These are phyloP conservation scores for Trinorchestia longiramus DNA, from an alignment of 1,140 invertebrate genomes.

Conservation along the genomic window DNA sequence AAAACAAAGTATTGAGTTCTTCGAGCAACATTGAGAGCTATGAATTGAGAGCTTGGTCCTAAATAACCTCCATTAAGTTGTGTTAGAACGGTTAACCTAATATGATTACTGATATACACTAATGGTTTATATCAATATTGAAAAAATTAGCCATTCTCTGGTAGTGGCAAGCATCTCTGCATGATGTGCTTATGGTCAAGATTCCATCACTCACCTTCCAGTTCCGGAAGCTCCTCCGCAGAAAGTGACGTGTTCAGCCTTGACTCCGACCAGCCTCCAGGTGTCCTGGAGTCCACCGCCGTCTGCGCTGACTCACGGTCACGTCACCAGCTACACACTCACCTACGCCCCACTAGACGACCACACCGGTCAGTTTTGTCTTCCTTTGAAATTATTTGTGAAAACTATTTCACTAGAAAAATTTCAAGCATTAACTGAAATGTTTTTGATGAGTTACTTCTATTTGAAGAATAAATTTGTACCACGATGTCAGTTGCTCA, in stretches of 20 bases:
- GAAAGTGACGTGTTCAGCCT: constrained; percentile 78
- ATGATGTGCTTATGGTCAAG: background rate
- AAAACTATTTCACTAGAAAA: background rate
- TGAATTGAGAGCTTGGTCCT: too few relatives aligned
- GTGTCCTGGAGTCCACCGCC: constrained; percentile 83
- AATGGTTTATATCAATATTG: background rate
- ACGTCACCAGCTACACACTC: constrained; percentile 63
- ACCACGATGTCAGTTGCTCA: too few relatives aligned
- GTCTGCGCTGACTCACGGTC: constrained; percentile 79
- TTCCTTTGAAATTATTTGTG: background rate
- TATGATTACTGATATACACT: background rate
- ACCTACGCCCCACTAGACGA: constrained; percentile 62
- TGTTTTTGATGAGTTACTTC: too few relatives aligned
- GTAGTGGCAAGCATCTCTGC: background rate
- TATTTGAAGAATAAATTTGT: too few relatives aligned
- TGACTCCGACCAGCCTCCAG: constrained; percentile 82
- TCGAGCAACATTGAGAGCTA: too few relatives aligned
- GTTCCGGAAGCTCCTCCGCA: constrained; percentile 74
- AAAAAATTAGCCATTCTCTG: background rate
- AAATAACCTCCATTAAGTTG: too few relatives aligned
- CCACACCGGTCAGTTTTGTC: constrained; percentile 59
- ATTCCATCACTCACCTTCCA: background rate
- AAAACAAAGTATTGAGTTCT: too few relatives aligned
- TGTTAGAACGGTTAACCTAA: background rate
- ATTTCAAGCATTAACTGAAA: too few relatives aligned